These are phyloP conservation scores for Pelosia muscerda DNA, from an alignment of 2,888 invertebrate species.

Conservation along the genomic window DNA sequence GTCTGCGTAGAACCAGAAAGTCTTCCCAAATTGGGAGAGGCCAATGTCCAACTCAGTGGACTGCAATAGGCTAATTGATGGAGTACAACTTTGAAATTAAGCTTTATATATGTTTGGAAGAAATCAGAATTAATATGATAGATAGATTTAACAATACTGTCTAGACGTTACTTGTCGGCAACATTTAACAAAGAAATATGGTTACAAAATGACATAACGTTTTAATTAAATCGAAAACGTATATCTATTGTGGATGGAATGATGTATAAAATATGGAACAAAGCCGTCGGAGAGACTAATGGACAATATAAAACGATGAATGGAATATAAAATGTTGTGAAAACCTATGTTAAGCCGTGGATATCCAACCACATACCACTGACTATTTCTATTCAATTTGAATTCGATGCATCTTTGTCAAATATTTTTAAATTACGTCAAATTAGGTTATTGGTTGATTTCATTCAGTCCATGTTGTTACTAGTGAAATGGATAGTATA, in stretches of 20 bases:
- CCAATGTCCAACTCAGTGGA: too few species aligned
- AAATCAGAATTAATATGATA: too few species aligned
- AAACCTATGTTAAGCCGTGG: not conserved
- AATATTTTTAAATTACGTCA: too few species aligned
- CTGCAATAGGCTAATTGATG: too few species aligned
- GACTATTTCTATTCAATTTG: not conserved
- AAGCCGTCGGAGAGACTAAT: not conserved
- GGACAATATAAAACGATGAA: not conserved
- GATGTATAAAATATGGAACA: not conserved
- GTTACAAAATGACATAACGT: not conserved
- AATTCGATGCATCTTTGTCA: not conserved
- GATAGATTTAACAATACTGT: not conserved
- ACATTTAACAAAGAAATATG: not conserved
- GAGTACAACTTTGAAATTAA: not conserved
- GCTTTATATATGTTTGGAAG: not conserved
- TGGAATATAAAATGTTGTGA: not conserved
- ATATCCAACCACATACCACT: not conserved
- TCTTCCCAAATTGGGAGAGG: too few species aligned
- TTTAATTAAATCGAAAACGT: not conserved
- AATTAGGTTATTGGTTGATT: too few species aligned
- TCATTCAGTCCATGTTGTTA: too few species aligned
- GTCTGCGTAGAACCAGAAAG: too few species aligned
- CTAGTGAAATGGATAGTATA: too few species aligned
- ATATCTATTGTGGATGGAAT: not conserved
- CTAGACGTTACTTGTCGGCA: not conserved